Base-by-base conservation (phyloP, 2,888 invertebrate species). In the Podabrus alpinus region DNA sequence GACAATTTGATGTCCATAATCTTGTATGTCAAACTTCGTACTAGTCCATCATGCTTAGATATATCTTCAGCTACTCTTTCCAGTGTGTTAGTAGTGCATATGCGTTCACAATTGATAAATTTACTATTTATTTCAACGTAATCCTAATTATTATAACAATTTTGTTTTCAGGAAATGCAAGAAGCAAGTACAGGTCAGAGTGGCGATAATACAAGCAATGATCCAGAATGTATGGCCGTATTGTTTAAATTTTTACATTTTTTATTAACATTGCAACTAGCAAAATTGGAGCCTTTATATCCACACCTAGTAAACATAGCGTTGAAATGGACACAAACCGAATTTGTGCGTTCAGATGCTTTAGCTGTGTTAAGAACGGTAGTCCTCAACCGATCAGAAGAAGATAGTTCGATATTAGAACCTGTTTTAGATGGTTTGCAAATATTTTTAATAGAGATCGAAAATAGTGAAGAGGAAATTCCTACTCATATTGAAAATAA, bases 201-300 rank as follows among this genome's bases (percentile, higher is more conserved):
- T 61, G 69, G 81, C 62, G 79, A 81, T 72, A 62, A 68, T 15
- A 5, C 60, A 5, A 68, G 73, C 10, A 84, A 84, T 0, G 85
- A 88, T 78, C 85, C 88, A 3, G 90, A 90, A 80, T 90, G 90
- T 75, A 86, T 88, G 64, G 85, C 86, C 10, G 81, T 89, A 1
- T 79, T 90, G 13, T 88, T 90, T 80, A 88, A 90, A 81, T 90
- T 90, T 81, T 82, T 91, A 16, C 82, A 86, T 59, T 88, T 87
- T 0, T 79, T 90, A 15, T 85, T 90, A 15, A 86, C 87, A 77
- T 79, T 88, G n/a, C 86, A 88, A 81, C 76, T 89, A 2, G 80
- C 86, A 1, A 82, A 86, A 66, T 80, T 90, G 11, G 77, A 83
- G n/a, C 77, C 79, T 9, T 82, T 89, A 1, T 88, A 89, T 81